Base-by-base conservation (phyloP, 2,888 invertebrate species). In the Ophioninae sp. region DNA sequence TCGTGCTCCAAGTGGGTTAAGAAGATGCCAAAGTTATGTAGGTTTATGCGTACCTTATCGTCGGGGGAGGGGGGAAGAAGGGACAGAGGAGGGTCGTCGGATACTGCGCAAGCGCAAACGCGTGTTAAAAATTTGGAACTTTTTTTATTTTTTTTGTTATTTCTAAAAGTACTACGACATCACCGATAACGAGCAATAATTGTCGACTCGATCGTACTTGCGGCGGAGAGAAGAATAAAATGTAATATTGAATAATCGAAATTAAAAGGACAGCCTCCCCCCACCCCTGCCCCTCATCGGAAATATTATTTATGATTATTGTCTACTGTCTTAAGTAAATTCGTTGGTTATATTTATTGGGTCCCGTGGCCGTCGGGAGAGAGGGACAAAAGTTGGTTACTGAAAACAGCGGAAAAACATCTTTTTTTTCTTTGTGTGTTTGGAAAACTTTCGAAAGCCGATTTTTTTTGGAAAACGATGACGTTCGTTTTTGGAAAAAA, bases 11-110 rank as follows among this genome's bases (percentile, higher is more conserved):
- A 90, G 87, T 87, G 88, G 79, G 88, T 92, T 91, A 90, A 89
- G 90, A 89, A 91, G 89, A 93, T 93, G 91, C 93, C 93, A 93
- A 93, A 93, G 93, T 93, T 93, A 92, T 92, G 89, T 93, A 93
- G 92, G 92, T 93, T 93, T 92, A 93, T 90, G 13, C 89, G 87
- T 88, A 88, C 86, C 30, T 74, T 83, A 85, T 89, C 84, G 89
- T 89, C 85, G 86, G 77, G 79, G 20, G 30, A 10, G n/a, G 73
- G 44, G 56, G 23, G 22, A 39, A 67, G 22, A 17, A 9, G 23
- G 68, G 30, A 30, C 30, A 30, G 30, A 30, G 30, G 30, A n/a
- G 51, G 51, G 68, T 23, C 44, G 68, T 22, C 23, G 20, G 63
- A 37, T 39, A 63, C 80, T 73, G 68, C 71, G 80, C 64, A 69